Base-by-base conservation (phyloP, 2,888 invertebrate genomes). In the Pycnomerus fuliginosus region DNA sequence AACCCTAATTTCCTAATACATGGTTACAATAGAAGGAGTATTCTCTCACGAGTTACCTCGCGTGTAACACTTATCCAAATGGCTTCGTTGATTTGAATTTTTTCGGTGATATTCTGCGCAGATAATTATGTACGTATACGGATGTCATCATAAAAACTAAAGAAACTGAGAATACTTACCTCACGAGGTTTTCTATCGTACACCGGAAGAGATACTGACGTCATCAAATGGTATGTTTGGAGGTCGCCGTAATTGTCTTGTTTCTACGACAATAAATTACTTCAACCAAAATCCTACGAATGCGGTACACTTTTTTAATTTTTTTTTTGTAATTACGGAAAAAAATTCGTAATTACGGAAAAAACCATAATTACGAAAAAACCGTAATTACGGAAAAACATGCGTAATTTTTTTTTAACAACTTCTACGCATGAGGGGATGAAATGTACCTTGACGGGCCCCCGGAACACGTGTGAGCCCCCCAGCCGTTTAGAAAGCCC, bases 61-160 rank as follows among this genome's bases (percentile, higher is more conserved):
- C 86, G 85, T 75, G 89, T 90, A 79, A 88, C 84, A 76, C 86
- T 84, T 79, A 90, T 88, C 91, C 91, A 91, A 80, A 87, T 85
- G 73, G 89, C 90, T 82, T 91, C 90, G 82, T 91, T 92, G 81
- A 91, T 83, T 82, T 91, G 89, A 79, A 90, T 86, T 82, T 89
- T 86, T 85, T 91, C 90, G 80, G 90, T 91, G 85, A 92, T 89
- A 82, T 92, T 92, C 92, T 92, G 89, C 80, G 11, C 7, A 83
- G 82, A 80, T 44, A 39, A 41, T 25, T 35, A 38, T 31, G 28
- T 35, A 36, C 42, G 27, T 22, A 40, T 24, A 32, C 24, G 12
- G 5, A 25, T 27, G 22, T 24, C 8, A 20, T 20, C 8, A 5
- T 20, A 20, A 20, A 4, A 20, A 20, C 5, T 5, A 20, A 20